phyloP scores from a whole-genome alignment of 2,888 invertebrate genomes.

The Lissonota sp. region DNA sequence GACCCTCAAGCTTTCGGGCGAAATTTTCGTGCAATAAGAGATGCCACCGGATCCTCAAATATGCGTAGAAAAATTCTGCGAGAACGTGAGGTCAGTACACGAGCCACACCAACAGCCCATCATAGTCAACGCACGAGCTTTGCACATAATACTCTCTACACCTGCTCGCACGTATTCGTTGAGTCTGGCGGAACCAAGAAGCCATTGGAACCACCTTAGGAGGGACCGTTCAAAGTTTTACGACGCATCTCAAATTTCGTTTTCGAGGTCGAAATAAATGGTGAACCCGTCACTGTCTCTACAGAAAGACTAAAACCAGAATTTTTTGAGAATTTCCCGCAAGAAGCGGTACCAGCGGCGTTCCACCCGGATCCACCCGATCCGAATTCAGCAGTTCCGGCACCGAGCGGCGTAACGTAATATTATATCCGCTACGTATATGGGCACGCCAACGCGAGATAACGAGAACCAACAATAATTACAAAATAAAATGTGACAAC shows the following conservation, averaged over 20 bases:
- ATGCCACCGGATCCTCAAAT: slow-evolving; percentile 16
- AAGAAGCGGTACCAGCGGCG: not conserved
- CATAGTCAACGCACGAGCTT: slow-evolving; percentile 14
- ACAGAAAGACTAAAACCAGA: slow-evolving; percentile 68
- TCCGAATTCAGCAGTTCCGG: too few species aligned
- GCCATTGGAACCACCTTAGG: slow-evolving; percentile 69
- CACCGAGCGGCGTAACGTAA: too few species aligned
- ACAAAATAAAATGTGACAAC: too few species aligned
- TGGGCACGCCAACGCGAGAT: too few species aligned
- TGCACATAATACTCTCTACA: slow-evolving; percentile 21
- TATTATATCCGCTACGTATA: too few species aligned
- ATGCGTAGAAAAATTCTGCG: slow-evolving; percentile 44
- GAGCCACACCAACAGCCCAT: slow-evolving; percentile 44
- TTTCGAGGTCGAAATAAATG: slow-evolving; percentile 59
- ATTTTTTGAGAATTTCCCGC: slow-evolving; percentile 26
- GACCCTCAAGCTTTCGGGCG: slow-evolving; percentile 9
- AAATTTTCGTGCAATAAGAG: slow-evolving; percentile 33
- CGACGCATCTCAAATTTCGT: slow-evolving; percentile 53
- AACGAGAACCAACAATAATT: too few species aligned
- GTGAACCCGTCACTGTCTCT: slow-evolving; percentile 48
- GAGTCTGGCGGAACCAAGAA: slow-evolving; percentile 29
- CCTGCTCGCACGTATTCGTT: slow-evolving; percentile 56
- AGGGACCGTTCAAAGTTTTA: slow-evolving; percentile 67
- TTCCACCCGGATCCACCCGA: too few species aligned
- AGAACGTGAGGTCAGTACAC: slow-evolving; percentile 41